phyloP scores from a whole-genome alignment of 1,140 invertebrate genomes.

The Sarcophaga peregrina region DNA sequence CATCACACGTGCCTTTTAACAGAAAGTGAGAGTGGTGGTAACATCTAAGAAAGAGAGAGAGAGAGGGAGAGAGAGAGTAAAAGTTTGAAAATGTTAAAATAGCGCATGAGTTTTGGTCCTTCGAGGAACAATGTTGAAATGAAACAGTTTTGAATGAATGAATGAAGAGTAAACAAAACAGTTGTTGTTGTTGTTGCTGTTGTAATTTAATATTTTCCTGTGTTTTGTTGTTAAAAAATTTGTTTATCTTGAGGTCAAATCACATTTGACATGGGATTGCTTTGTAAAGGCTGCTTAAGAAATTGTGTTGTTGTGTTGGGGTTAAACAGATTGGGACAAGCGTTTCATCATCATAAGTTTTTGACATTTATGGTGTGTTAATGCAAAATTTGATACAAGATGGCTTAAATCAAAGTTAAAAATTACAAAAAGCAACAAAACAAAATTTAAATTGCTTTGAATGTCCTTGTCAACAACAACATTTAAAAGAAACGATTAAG shows the following conservation, averaged over 20 bases:
- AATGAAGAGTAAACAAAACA: background rate
- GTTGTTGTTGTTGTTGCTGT: background rate
- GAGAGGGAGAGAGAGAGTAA: background rate
- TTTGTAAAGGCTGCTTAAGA: background rate
- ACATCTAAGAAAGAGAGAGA: background rate
- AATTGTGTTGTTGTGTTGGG: background rate
- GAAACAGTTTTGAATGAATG: background rate
- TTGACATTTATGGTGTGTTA: background rate
- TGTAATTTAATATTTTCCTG: too few species aligned
- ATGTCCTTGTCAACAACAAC: too few species aligned
- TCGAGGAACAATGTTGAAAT: background rate
- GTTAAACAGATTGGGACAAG: background rate
- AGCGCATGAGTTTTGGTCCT: background rate
- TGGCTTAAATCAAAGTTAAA: background rate
- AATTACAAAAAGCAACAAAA: background rate
- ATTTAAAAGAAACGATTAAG: too few species aligned
- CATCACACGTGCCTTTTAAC: background rate
- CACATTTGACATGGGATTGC: background rate
- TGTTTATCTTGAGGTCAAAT: background rate
- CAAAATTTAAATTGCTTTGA: too few species aligned
- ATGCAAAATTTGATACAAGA: background rate
- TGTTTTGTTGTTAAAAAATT: too few species aligned
- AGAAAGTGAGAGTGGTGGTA: background rate
- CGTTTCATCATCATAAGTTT: background rate
- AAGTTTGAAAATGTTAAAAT: background rate